Evolutionary conservation across 2,113 vertebrate genomes (phyloP).

Genomic region (Ciconia boyciana): DNA sequence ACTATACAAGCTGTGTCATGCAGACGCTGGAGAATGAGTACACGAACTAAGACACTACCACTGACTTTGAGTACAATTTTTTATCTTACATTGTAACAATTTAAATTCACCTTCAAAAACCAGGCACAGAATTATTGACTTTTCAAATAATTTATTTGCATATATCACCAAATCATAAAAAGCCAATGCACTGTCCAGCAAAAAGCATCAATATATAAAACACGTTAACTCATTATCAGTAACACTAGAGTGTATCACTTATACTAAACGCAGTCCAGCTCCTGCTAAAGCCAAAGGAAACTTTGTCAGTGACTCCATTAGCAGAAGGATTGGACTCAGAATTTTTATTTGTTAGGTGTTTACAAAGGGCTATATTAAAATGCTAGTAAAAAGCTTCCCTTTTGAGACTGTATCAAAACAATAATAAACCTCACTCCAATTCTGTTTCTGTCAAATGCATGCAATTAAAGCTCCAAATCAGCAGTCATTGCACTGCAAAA

Average conservation of each 20-base stretch:
- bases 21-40: neutral
- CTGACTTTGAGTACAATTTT: neutral
- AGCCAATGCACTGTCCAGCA: constrained; percentile 36
- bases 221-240: neutral
- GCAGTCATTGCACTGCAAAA: constrained; percentile 6
- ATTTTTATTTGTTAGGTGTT: neutral
- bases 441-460: neutral
- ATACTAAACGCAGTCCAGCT: neutral
- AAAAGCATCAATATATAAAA: constrained; percentile 55
- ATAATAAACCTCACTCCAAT: neutral
- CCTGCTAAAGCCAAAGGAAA: neutral
- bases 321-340: neutral
- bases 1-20: neutral
- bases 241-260: neutral
- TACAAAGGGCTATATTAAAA: constrained; percentile 43
- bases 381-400: constrained; percentile 13
- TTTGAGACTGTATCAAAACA: constrained; percentile 41
- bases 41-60: rapidly evolving
- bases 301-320: neutral
- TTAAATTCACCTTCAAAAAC: neutral
- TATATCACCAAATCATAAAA: constrained; percentile 60
- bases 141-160: constrained; percentile 56
- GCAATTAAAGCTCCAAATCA: constrained; percentile 21
- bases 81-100: neutral
- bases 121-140: neutral